Percentiles rank a stretch among this genome's conserved stretches.
These are phyloP conservation scores for Heliangelus exortis DNA, from an alignment of 2,797 vertebrate species.

Conservation along the genomic window DNA sequence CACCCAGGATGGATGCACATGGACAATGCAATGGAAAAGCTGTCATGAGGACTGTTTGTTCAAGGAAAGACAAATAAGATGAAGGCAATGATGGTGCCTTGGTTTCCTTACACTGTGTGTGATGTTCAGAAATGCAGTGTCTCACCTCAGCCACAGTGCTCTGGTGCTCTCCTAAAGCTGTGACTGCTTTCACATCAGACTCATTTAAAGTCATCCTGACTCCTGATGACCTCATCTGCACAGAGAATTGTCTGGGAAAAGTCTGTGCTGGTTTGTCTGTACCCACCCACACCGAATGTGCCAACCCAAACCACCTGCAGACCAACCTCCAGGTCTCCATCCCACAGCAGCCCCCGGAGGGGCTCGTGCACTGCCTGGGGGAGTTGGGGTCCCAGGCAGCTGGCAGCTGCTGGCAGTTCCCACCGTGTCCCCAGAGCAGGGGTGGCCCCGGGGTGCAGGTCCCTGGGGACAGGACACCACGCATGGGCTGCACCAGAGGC, in stretches of 20 bases:
- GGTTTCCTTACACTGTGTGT: accelerated
- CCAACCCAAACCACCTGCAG: no score
- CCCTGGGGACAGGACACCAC: not conserved
- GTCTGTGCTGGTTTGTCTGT: not conserved
- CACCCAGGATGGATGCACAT: accelerated
- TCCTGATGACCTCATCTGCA: not conserved
- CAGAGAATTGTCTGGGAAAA: not conserved
- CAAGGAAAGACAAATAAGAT: not conserved
- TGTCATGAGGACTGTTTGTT: not conserved
- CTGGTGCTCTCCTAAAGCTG: not conserved
- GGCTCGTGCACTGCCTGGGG: accelerated
- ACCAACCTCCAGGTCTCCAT: not conserved
- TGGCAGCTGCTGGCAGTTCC: not conserved
- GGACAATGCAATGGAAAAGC: not conserved
- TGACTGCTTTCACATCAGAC: not conserved
- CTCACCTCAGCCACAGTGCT: not conserved
- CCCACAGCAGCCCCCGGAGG: not conserved
- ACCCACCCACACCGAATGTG: accelerated
- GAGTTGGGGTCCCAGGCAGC: accelerated
- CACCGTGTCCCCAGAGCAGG: accelerated
- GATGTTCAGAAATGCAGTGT: not conserved
- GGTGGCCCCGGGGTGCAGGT: not conserved
- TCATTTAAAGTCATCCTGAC: not conserved
- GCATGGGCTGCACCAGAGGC: accelerated
- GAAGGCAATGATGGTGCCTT: not conserved